Percentiles rank a stretch among this genome's conserved stretches.
Conservation (phyloP, 2,888 invertebrate species). For the Morpho helenor region DNA sequence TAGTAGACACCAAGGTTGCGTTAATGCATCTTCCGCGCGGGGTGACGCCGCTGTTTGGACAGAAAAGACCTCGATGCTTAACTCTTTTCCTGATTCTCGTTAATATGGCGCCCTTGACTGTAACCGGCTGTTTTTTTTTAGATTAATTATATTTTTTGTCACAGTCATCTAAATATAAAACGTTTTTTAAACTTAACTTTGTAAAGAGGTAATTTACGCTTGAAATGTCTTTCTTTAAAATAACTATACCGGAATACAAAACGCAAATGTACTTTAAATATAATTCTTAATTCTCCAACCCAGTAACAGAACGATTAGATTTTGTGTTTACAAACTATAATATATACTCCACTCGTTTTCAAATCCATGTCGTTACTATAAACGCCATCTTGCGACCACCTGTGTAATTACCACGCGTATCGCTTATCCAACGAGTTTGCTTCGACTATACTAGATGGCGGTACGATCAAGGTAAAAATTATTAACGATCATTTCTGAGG, state of each 20-base stretch:
- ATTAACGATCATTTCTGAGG: not conserved
- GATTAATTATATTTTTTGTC: constrained; percentile 1
- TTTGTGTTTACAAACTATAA: not conserved
- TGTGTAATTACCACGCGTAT: constrained; percentile 25
- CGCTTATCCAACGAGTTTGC: constrained; percentile 22
- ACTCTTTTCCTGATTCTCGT: constrained; percentile 68
- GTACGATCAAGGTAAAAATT: not conserved
- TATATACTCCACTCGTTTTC: not conserved
- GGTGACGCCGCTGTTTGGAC: constrained; percentile 56
- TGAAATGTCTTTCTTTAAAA: no score
- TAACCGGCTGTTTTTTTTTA: constrained; percentile 38
- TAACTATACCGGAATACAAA: no score
- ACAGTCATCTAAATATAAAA: no score
- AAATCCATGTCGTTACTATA: constrained; percentile 5
- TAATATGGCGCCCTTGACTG: constrained; percentile 57
- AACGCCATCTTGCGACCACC: constrained; percentile 44
- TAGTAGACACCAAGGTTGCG: constrained; percentile 30
- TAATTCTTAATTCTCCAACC: no score
- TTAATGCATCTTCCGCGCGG: constrained; percentile 56
- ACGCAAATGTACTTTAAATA: no score
- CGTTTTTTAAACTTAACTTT: no score
- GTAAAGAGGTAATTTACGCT: no score
- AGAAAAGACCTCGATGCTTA: constrained; percentile 56
- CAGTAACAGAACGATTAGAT: no score
- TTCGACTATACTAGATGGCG: constrained; percentile 41